These are phyloP conservation scores for Neoarius graeffei DNA, from an alignment of 2,113 vertebrate species.

Conservation along the genomic window DNA sequence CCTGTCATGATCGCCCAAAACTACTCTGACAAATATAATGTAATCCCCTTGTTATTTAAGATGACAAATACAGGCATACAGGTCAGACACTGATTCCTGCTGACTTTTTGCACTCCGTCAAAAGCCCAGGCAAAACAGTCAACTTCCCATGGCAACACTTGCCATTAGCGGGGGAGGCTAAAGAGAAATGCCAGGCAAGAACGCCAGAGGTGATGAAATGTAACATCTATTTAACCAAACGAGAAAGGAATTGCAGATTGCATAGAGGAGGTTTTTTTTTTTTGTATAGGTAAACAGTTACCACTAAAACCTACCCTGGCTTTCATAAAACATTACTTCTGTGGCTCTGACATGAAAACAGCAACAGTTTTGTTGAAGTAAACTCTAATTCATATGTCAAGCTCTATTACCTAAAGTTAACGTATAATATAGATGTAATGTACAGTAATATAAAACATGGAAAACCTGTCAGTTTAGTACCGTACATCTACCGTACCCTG, in stretches of 20 bases:
- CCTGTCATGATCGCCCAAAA: conserved; percentile 57
- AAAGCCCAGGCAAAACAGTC: conserved; percentile 66
- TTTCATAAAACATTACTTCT: conserved; percentile 23
- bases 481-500: neutral
- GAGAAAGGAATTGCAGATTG: conserved; percentile 12
- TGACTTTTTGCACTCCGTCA: conserved; percentile 55
- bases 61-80: conserved; percentile 68
- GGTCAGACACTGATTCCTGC: conserved; percentile 60
- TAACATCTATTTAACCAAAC: conserved; percentile 54
- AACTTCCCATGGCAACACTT: conserved; percentile 60
- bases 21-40: conserved; percentile 67
- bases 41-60: conserved; percentile 68
- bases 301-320: neutral
- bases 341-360: neutral
- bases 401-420: neutral
- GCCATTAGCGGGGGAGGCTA: conserved; percentile 38
- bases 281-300: conserved; percentile 37
- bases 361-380: conserved; percentile 1
- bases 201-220: conserved; percentile 52
- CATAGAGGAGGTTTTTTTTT: conserved; percentile 29
- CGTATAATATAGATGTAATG: neutral
- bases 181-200: conserved; percentile 52
- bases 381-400: conserved; percentile 10
- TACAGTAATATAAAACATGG: neutral
- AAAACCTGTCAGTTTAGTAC: neutral